These are phyloP conservation scores for Acestrorhynchus altus DNA, from an alignment of 2,797 vertebrate species.

Conservation along the genomic window DNA sequence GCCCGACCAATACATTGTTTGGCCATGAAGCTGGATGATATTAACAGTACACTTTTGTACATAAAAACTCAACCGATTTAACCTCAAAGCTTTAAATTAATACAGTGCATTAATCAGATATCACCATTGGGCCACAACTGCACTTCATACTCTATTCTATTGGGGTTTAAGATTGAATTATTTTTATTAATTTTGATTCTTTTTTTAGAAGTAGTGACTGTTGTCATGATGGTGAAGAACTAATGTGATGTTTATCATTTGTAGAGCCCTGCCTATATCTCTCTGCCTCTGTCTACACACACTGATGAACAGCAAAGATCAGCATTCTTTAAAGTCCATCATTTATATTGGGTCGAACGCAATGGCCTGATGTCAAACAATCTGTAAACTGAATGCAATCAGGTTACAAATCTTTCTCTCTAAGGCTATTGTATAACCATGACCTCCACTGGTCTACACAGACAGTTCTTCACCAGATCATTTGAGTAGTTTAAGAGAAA, in stretches of 20 bases:
- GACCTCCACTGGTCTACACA: conserved; percentile 5
- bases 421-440: conserved; percentile 44
- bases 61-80: no score
- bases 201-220: no score
- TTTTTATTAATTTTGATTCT: no score
- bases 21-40: no score
- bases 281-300: background rate
- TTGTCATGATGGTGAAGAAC: no score
- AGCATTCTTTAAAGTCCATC: conserved; percentile 6
- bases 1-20: background rate
- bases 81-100: no score
- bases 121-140: no score
- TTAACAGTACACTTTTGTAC: no score
- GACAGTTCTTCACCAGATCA: background rate
- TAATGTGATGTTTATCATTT: no score
- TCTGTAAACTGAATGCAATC: conserved; percentile 52
- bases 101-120: no score
- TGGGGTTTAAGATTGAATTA: no score
- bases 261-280: background rate
- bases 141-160: no score
- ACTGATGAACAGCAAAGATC: background rate
- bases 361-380: conserved; percentile 40
- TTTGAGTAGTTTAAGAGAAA: background rate
- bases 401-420: conserved; percentile 41
- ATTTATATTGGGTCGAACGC: conserved; percentile 31